Evolutionary conservation across 2,797 vertebrate genomes (phyloP).

Genomic region (Sebastes umbrosus): DNA sequence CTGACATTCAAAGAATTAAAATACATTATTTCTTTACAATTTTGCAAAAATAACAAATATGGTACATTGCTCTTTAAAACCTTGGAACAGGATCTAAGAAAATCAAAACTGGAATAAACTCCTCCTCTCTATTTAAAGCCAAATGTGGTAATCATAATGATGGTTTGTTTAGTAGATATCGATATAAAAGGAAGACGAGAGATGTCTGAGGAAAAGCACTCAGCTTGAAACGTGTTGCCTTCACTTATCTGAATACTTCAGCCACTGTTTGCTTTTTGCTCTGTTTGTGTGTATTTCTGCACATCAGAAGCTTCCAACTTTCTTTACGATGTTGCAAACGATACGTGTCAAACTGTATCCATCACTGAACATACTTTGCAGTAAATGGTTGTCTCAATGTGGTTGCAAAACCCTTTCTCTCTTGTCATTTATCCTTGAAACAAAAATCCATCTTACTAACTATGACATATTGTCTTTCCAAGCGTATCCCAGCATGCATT

Average conservation of each 20-base stretch:
- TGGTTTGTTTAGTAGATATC: neutral
- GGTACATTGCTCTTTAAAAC: neutral
- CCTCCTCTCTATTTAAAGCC: neutral
- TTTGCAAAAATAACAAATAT: neutral
- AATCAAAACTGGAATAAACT: neutral
- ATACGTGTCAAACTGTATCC: neutral
- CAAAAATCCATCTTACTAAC: constrained; percentile 3
- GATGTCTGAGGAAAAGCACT: neutral
- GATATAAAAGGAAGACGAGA: neutral
- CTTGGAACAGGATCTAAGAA: neutral
- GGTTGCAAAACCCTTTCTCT: neutral
- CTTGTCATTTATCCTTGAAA: constrained; percentile 7
- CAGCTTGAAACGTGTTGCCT: neutral
- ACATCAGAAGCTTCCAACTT: neutral
- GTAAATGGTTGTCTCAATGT: neutral
- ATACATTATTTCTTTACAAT: neutral
- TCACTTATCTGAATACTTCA: neutral
- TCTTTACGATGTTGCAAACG: neutral
- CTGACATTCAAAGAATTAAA: neutral
- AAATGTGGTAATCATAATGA: neutral
- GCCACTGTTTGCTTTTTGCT: neutral
- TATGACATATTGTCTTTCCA: constrained; percentile 12
- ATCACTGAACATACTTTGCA: neutral
- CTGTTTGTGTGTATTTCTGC: neutral
- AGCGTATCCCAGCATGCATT: constrained; percentile 31